A percentile compares a stretch with the other conserved stretches of the same genome.
phyloP scores from a whole-genome alignment of 2,888 invertebrate genomes.

The Thereva unica region DNA sequence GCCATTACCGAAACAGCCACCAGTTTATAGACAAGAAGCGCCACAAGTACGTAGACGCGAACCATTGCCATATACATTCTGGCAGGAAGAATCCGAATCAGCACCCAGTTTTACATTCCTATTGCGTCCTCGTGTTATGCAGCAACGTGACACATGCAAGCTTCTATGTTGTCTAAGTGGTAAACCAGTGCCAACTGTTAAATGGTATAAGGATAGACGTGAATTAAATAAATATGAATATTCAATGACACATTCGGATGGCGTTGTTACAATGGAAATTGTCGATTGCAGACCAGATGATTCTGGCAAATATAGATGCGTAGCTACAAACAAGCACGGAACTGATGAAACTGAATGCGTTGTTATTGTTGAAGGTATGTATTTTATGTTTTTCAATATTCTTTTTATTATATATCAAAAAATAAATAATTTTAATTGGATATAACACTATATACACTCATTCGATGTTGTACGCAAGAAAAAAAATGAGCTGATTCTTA shows the following conservation, averaged over 20 bases:
- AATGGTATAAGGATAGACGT: slow-evolving; percentile 88
- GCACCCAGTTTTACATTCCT: slow-evolving; percentile 98
- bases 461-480: too few relatives aligned
- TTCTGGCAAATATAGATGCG: slow-evolving; percentile 94
- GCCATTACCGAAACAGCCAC: slow-evolving; percentile 62
- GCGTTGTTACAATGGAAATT: slow-evolving; percentile 97
- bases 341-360: slow-evolving; percentile 94
- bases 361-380: slow-evolving; percentile 90
- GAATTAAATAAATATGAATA: slow-evolving; percentile 91
- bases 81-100: slow-evolving; percentile 91
- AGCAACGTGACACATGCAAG: slow-evolving; percentile 94
- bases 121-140: slow-evolving; percentile 97
- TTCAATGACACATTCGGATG: slow-evolving; percentile 88
- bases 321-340: slow-evolving; percentile 92
- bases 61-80: slow-evolving; percentile 82
- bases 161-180: slow-evolving; percentile 95
- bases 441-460: too few relatives aligned
- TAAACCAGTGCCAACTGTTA: slow-evolving; percentile 91
- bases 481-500: too few relatives aligned
- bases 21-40: slow-evolving; percentile 65
- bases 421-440: too few relatives aligned
- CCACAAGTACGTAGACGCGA: slow-evolving; percentile 78
- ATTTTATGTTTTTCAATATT: slow-evolving; percentile 1
- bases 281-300: slow-evolving; percentile 92
- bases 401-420: background rate